Evolutionary conservation across 2,888 invertebrate genomes (phyloP), one percentile per base, ranked within the genome.

Genomic region (Itoplectis maculator): DNA sequence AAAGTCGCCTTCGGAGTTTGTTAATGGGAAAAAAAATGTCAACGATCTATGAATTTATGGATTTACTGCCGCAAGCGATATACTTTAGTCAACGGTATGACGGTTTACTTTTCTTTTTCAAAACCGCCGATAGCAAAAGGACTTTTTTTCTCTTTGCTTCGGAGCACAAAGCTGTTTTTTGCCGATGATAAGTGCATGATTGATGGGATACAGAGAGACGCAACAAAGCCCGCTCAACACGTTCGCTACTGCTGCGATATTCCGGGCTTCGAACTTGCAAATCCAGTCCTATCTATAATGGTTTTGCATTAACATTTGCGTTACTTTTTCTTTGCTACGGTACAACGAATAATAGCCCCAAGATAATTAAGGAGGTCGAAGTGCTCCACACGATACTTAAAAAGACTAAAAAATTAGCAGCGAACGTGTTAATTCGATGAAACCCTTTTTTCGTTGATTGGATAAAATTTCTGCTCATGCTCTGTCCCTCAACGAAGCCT

Each of bases 31-130:
- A 73, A 59, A 6, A 29, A 61, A 61, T 61, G 8, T 45, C 13
- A 78, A 45, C 23, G 59, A 69, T 49, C 61, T 42, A 61, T 20
- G 69, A 47, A 42, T 29, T 70, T 6, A 56, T 70, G 45, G n/a
- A 56, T 23, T 15, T 49, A 68, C 66, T 54, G 69, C n/a, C 54
- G 49, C 15, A 70, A 70, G 54, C 54, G 54, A 9, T 54, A 20
- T 35, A 23, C 18, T 37, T 51, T 40, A 59, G 59, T 35, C 35
- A 13, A n/a, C 59, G 7, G 7, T 35, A 35, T 40, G 20, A 7
- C 20, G 37, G 15, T 51, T 68, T 68, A 37, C 15, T 3, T 68
- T 47, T 29, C 11, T 20, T 47, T 54, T 68, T 20, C 3, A 2
- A 11, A 51, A 9, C 18, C 20, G 11, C 15, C 63, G 61, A 42